Evolutionary conservation across 2,113 vertebrate species (phyloP).

Genomic region (Pagrus major): DNA sequence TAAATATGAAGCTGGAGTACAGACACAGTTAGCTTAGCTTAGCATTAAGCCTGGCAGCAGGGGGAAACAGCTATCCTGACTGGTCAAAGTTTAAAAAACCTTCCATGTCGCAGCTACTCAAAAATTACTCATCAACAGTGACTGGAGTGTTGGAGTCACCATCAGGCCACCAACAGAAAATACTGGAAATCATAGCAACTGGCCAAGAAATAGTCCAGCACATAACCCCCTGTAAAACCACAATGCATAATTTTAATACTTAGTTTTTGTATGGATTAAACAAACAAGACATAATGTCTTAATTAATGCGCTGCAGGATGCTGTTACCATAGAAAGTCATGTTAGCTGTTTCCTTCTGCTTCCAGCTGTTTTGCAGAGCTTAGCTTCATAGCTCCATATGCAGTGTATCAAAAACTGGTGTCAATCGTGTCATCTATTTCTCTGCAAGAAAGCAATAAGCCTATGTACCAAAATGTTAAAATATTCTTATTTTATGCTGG

Average conservation of each 20-base stretch:
- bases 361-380: background rate
- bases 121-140: background rate
- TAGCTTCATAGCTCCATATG: background rate
- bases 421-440: background rate
- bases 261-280: background rate
- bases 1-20: background rate
- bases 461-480: background rate
- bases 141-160: background rate
- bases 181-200: background rate
- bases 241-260: background rate
- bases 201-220: too few relatives aligned
- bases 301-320: background rate
- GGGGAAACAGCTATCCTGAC: background rate
- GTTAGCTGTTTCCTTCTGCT: background rate
- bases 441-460: background rate
- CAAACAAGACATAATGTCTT: background rate
- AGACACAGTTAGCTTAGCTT: background rate
- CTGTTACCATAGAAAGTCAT: background rate
- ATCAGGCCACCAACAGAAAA: background rate
- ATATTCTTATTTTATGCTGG: background rate
- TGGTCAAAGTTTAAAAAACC: conserved; percentile 4
- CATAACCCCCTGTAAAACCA: background rate
- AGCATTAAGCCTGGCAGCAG: background rate
- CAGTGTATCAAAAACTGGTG: background rate
- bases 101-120: background rate